A percentile compares a stretch with the other conserved stretches of the same genome.
phyloP scores from a whole-genome alignment of 2,888 invertebrate species.

The Rhodophaea formosa region DNA sequence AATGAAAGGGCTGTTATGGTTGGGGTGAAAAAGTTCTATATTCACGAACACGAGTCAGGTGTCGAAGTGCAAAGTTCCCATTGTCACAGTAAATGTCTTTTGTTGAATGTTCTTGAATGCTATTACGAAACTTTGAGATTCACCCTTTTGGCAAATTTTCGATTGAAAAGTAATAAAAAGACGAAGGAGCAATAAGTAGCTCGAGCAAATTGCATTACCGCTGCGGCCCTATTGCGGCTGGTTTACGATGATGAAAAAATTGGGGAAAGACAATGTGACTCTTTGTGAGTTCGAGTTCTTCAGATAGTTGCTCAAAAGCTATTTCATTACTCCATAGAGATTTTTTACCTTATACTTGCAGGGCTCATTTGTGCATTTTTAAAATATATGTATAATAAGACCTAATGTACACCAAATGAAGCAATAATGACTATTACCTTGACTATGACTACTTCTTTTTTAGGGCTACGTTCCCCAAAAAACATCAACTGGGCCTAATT shows the following conservation, averaged over 20 bases:
- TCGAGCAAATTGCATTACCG: conserved; percentile 75
- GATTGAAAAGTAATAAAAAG: conserved; percentile 67
- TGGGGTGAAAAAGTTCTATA: conserved; percentile 12
- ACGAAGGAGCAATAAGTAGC: conserved; percentile 75
- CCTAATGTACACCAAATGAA: too few relatives aligned
- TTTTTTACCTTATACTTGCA: too few relatives aligned
- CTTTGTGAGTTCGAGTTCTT: too few relatives aligned
- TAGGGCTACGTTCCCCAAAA: too few relatives aligned
- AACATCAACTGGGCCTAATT: too few relatives aligned
- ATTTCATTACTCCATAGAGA: too few relatives aligned
- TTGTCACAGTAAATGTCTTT: conserved; percentile 11
- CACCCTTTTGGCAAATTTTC: conserved; percentile 26
- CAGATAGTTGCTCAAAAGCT: too few relatives aligned
- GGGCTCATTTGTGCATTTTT: too few relatives aligned
- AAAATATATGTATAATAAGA: too few relatives aligned
- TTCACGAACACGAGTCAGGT: conserved; percentile 13
- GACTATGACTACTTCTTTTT: too few relatives aligned
- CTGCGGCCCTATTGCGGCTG: conserved; percentile 65
- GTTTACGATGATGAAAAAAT: background rate
- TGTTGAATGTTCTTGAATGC: conserved; percentile 9
- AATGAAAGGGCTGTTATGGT: conserved; percentile 13
- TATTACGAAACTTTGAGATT: conserved; percentile 3
- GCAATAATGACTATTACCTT: too few relatives aligned
- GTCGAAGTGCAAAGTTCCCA: conserved; percentile 17
- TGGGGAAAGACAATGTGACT: background rate